Base-by-base conservation (phyloP, 2,113 vertebrate species). In the Aldabrachelys gigantea region DNA sequence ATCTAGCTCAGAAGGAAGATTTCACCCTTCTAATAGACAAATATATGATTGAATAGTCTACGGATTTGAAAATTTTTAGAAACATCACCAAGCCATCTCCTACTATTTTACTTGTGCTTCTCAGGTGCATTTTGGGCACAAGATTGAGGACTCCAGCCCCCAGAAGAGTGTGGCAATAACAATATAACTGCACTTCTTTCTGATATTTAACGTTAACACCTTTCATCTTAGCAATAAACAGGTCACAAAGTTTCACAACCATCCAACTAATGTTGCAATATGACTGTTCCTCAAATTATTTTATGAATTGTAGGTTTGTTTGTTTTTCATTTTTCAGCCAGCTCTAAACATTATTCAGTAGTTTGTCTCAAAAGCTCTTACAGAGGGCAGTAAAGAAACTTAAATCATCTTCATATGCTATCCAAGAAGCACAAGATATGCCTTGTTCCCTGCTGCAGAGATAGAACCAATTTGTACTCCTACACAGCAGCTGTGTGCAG, bases 301-400 rank as follows among this genome's bases (percentile, higher is more conserved):
- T 35, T 38, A 19, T 69, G 17, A 69, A 69, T 69, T 38, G 35
- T 17, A 17, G 31, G 14, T 31, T 35, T 53, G 52, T 53, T 53
- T 53, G 11, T 12, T 53, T 29, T 62, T 62, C 62, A 90, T 56
- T 50, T 52, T 88, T 87, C 95, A 82, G 24, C 79, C 81, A 69
- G 31, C 31, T 94, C 92, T 96, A 92, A 94, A 96, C 93, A 92
- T 88, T 88, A 80, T 92, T 90, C 50, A 92, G 17, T 62, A 65
- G 62, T 94, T 92, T 89, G 56, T 89, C 94, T 96, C 89, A 89
- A 86, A 96, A 65, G 85, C 83, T 95, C 94, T 91, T 94, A 54
- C 10, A 24, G 38, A 75, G 22, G 22, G 31, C 85, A 94, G 90
- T 87, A 89, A 91, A 93, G 87, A 50, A 11, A 38, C 89, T 92